Conservation (phyloP, 1,140 invertebrate genomes). For the Pseudoatta argentina region DNA sequence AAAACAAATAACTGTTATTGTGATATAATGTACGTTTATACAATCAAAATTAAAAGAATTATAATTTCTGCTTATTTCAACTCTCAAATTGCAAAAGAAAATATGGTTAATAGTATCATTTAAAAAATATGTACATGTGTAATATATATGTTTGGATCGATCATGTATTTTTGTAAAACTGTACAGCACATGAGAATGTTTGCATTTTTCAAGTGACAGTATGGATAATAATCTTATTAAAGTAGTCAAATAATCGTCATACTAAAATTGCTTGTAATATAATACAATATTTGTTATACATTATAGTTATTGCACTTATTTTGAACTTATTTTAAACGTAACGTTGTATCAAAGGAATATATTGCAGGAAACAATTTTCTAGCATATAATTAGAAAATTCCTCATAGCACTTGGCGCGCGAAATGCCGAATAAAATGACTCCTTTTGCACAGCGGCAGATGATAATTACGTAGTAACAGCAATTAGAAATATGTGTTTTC, state of each 20-base stretch:
- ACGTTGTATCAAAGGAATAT: conserved; percentile 8
- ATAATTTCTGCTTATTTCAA: background rate
- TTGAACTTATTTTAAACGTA: conserved; percentile 13
- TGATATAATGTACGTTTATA: background rate
- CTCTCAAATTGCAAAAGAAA: background rate
- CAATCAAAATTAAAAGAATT: background rate
- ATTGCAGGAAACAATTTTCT: conserved; percentile 12
- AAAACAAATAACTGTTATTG: background rate
- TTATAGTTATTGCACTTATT: background rate
- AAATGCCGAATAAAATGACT: background rate
- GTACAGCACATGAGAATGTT: background rate
- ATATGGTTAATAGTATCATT: background rate
- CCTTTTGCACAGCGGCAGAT: background rate
- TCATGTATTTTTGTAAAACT: background rate
- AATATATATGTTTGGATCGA: background rate
- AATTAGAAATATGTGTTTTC: conserved; percentile 47
- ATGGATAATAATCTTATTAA: conserved; percentile 11
- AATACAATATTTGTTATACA: background rate
- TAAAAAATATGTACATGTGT: background rate
- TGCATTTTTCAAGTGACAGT: conserved; percentile 17
- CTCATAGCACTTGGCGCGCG: conserved; percentile 15
- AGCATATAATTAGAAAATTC: conserved; percentile 35
- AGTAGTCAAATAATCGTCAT: background rate
- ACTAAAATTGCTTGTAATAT: background rate
- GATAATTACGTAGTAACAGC: conserved; percentile 28